Evolutionary conservation across 2,797 vertebrate species (phyloP), one percentile per base, ranked within the genome.

Genomic region (Microchirus variegatus): DNA sequence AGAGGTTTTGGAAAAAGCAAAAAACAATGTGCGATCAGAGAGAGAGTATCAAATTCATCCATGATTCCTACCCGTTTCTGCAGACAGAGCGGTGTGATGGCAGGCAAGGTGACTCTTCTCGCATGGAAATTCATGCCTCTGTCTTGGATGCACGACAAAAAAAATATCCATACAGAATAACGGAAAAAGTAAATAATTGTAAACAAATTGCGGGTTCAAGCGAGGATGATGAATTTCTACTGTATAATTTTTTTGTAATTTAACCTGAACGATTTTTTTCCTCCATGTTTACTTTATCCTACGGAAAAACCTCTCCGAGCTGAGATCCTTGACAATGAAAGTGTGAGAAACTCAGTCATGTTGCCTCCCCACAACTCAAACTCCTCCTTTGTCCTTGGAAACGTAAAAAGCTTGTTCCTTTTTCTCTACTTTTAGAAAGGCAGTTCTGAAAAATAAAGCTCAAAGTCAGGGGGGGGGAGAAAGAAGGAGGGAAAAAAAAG

Each of bases 91-190:
- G 96, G 95, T 43, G 94, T 96, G 82, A 97, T 95, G 70, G 94
- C 92, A 61, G 97, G 95, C 89, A 98, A 76, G 10, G 95, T 97
- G 67, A 93, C 94, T 93, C 96, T 95, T 90, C 96, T 95, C 5
- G 95, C 94, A 87, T 86, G 91, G 85, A 97, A 92, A 92, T 92
- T 97, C 96, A 97, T 97, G 75, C 81, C 92, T 93, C 63, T 82
- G 55, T 77, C 78, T 87, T 75, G 80, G 78, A 45, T 86, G 53
- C 67, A 79, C 17, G 35, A 54, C 15, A 2, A 47, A 54, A 84
- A 58, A 60, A 81, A 77, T 31, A 67, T 79, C 78, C 59, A 31
- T 31, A 62, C 68, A 85, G 79, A 70, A 16, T 15, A 58, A 59
- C 35, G 55, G 6, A 37, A 57, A 57, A 61, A 37, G 40, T 15